Evolutionary conservation across 23 tunicate genomes (phyloP).

Genomic region (Ascidia mentula): DNA sequence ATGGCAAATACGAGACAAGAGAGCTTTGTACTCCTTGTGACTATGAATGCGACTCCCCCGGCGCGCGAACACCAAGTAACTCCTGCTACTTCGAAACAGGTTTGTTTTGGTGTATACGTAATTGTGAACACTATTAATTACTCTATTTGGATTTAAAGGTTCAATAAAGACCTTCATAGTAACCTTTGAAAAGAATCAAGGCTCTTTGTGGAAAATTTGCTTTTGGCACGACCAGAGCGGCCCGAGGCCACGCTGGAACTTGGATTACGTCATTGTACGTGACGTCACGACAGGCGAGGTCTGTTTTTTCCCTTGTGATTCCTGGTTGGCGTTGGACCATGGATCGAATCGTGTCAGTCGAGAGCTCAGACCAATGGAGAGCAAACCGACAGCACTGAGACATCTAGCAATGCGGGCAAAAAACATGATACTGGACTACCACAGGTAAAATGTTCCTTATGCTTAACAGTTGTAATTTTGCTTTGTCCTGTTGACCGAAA

Average conservation of each 20-base stretch:
- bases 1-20: constrained; percentile 80
- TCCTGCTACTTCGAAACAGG: constrained; percentile 50
- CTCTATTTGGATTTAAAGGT: constrained; percentile 34
- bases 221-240: constrained; percentile 75
- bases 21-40: constrained; percentile 58
- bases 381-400: constrained; percentile 27
- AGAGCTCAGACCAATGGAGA: constrained; percentile 40
- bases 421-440: constrained; percentile 45
- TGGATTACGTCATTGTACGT: constrained; percentile 79
- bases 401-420: constrained; percentile 38
- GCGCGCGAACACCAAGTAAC: not conserved
- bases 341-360: constrained; percentile 19
- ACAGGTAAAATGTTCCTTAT: constrained; percentile 43
- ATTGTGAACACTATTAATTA: not conserved
- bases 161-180: constrained; percentile 69
- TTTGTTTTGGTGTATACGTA: not conserved
- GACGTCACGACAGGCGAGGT: constrained; percentile 54
- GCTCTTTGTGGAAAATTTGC: constrained; percentile 40
- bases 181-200: constrained; percentile 54
- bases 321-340: constrained; percentile 66
- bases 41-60: not conserved
- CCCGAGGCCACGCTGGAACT: constrained; percentile 52
- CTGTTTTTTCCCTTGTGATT: constrained; percentile 62
- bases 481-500: no score
- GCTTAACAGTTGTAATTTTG: no score